These are phyloP conservation scores for Daphoenositta chrysoptera DNA, from an alignment of 2,113 vertebrate species.

Conservation along the genomic window DNA sequence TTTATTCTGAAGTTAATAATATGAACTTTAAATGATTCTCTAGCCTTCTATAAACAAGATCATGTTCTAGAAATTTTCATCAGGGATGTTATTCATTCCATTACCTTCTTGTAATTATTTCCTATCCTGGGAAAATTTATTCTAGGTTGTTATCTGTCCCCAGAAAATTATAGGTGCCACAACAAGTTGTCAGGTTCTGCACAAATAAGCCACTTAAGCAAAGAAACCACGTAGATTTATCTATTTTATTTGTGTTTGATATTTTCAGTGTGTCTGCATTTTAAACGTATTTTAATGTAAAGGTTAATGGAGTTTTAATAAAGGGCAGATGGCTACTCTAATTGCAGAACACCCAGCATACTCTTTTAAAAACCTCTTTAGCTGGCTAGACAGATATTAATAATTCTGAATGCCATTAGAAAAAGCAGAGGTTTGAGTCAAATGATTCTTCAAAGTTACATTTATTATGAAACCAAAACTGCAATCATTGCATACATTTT, in stretches of 20 bases:
- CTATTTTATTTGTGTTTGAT: slow-evolving; percentile 63
- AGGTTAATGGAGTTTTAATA: slow-evolving; percentile 72
- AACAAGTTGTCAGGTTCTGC: neutral
- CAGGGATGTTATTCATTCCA: neutral
- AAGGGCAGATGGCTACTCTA: slow-evolving; percentile 66
- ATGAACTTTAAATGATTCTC: neutral
- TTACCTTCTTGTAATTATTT: slow-evolving; percentile 13
- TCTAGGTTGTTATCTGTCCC: neutral
- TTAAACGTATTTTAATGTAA: slow-evolving; percentile 71
- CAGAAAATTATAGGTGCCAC: slow-evolving; percentile 6
- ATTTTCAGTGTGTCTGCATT: slow-evolving; percentile 61
- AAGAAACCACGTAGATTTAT: neutral
- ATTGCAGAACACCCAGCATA: slow-evolving; percentile 53
- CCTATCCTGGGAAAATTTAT: neutral
- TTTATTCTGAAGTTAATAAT: neutral
- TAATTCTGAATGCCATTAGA: slow-evolving; percentile 69
- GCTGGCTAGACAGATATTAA: slow-evolving; percentile 71
- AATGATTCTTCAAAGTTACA: slow-evolving; percentile 62
- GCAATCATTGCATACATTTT: slow-evolving; percentile 64
- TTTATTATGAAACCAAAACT: slow-evolving; percentile 76
- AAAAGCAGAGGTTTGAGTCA: slow-evolving; percentile 64
- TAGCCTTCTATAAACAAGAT: neutral
- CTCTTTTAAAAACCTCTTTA: slow-evolving; percentile 79
- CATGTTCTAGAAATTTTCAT: neutral
- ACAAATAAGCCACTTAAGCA: slow-evolving; percentile 4